phyloP scores from a whole-genome alignment of 2,797 vertebrate species.

The Ctenopoma kingsleyae region DNA sequence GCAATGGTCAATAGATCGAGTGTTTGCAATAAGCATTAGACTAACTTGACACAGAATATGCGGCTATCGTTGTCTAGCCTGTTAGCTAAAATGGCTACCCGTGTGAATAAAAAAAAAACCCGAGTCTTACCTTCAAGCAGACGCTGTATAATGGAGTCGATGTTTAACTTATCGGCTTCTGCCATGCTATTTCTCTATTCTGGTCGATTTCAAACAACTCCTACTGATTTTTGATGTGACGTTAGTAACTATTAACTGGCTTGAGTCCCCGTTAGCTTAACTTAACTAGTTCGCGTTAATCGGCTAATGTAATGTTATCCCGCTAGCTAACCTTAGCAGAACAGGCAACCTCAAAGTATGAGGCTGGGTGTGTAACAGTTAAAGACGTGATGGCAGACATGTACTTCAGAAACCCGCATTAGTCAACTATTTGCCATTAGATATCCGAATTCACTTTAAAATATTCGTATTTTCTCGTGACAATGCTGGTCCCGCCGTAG shows the following conservation, averaged over 20 bases:
- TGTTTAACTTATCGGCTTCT: slow-evolving; percentile 88
- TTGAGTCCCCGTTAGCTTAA: slow-evolving; percentile 65
- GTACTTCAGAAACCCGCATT: slow-evolving; percentile 49
- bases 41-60: slow-evolving; percentile 26
- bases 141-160: slow-evolving; percentile 89
- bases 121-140: slow-evolving; percentile 86
- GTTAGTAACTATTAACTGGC: slow-evolving; percentile 27
- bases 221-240: slow-evolving; percentile 9
- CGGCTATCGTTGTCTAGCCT: slow-evolving; percentile 57
- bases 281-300: slow-evolving; percentile 75
- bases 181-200: slow-evolving; percentile 81
- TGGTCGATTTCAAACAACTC: slow-evolving; percentile 31
- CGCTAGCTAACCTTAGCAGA: slow-evolving; percentile 79
- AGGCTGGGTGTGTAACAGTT: slow-evolving; percentile 45
- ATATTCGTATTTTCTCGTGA: slow-evolving; percentile 39
- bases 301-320: slow-evolving; percentile 78
- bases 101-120: slow-evolving; percentile 51
- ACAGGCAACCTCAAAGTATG: slow-evolving; percentile 71
- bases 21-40: slow-evolving; percentile 2
- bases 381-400: slow-evolving; percentile 44
- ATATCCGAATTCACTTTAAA: slow-evolving; percentile 29
- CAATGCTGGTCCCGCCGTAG: slow-evolving; percentile 43
- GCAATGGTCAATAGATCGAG: neutral
- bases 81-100: slow-evolving; percentile 76
- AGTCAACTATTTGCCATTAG: slow-evolving; percentile 29